Base-by-base conservation (phyloP, 2,113 vertebrate genomes). In the Daboia siamensis region DNA sequence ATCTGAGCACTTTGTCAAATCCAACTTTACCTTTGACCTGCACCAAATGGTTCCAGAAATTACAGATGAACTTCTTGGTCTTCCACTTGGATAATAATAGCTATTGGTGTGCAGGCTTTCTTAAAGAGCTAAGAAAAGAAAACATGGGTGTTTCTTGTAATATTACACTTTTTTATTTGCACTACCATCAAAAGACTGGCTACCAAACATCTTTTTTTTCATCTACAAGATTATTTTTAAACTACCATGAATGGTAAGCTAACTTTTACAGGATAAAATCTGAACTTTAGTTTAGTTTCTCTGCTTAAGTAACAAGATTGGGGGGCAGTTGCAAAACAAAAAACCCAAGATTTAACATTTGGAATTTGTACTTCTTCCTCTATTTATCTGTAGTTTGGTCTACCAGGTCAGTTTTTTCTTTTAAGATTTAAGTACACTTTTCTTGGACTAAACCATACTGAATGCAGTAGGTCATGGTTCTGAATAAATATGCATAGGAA, bases 341-440 rank as follows among this genome's bases (percentile, higher is more conserved):
- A 54, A 61, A 51, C 48, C 48, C 48, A 46, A 55, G 21, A 13
- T 74, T 44, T 39, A 44, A 55, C 61, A 29, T n/a, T 88, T 52
- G 6, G 54, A 86, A 86, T 59, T 57, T 56, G 90, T 91, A 91
- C 23, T 52, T 39, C 33, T 85, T 33, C 46, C 39, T 23, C 7
- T 59, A 21, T 59, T 39, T 87, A 4, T 87, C 21, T 92, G 4
- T 64, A 52, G 52, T 26, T 54, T 88, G 59, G 24, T 56, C 80
- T 95, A 57, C 93, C 69, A 39, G 90, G 92, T 93, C 91, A 0
- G 85, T 94, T 87, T 93, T 87, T n/a, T 48, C 7, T 55, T 55
- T 17, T 17, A 55, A 55, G 55, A 55, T 55, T 55, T 17, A 17
- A 55, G 55, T 55, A 55, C n/a, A 15, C 6, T 80, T 80, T 33